Conservation (phyloP, 2,113 vertebrate species). For the Probosciger aterrimus region DNA sequence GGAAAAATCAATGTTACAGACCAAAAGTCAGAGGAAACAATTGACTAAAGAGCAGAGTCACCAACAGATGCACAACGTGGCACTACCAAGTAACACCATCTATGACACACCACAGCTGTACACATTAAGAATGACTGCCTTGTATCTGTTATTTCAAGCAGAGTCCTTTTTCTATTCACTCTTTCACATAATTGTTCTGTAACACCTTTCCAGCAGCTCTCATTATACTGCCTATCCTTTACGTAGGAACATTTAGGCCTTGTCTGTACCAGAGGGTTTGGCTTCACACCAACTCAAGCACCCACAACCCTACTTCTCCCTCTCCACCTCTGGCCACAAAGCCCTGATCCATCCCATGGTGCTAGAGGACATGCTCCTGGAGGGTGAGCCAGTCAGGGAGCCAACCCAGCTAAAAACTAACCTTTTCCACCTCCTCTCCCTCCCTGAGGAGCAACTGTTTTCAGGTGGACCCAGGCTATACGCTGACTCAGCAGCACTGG, state of each 20-base stretch:
- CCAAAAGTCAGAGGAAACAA: conserved; percentile 5
- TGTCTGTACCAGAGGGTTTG: not conserved
- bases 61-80: not conserved
- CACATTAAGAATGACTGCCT: conserved; percentile 20
- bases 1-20: not conserved
- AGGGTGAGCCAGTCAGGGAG: not conserved
- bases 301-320: not conserved
- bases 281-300: not conserved
- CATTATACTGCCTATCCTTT: not conserved
- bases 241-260: not conserved
- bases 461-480: not conserved
- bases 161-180: not conserved
- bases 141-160: not conserved
- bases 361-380: not conserved
- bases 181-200: not conserved
- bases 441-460: not conserved
- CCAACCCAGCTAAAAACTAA: not conserved
- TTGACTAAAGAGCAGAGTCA: not conserved
- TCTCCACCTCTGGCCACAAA: not conserved
- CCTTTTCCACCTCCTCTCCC: not conserved
- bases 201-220: not conserved
- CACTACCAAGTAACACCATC: conserved; percentile 43
- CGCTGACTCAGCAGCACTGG: not conserved
- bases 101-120: conserved; percentile 1
- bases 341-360: not conserved